Conservation (phyloP, 92 coral and sea anemone species). For the Zoanthus gigantus region DNA sequence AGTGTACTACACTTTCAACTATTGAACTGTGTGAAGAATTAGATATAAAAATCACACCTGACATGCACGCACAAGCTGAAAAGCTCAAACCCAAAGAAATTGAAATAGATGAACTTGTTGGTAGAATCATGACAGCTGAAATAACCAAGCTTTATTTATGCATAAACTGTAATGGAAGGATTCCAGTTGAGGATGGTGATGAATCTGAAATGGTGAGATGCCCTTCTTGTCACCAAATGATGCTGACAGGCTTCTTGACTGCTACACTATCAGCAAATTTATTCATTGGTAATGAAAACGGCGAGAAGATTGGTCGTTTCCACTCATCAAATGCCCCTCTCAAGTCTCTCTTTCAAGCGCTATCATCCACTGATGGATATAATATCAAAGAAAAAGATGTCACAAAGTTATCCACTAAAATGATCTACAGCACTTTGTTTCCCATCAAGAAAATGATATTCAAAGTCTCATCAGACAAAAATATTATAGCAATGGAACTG, state of each 20-base stretch:
- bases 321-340: not conserved
- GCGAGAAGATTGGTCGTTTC: conserved; percentile 2
- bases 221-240: not conserved
- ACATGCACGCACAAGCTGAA: not conserved
- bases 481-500: not conserved
- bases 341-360: not conserved
- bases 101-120: not conserved
- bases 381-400: not conserved
- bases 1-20: not conserved
- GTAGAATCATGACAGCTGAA: not conserved
- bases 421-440: not conserved
- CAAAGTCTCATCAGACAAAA: not conserved
- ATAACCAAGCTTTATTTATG: not conserved
- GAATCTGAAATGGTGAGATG: not conserved
- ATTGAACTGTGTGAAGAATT: not conserved
- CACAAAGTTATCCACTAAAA: conserved; percentile 5
- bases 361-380: conserved; percentile 3
- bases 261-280: not conserved
- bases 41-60: not conserved
- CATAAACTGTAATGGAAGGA: not conserved
- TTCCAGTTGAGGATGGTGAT: not conserved
- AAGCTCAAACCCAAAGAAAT: not conserved
- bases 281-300: not conserved
- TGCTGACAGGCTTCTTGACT: not conserved
- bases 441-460: not conserved